Conservation (phyloP, 2,113 vertebrate species). For the Pelecanus crispus region DNA sequence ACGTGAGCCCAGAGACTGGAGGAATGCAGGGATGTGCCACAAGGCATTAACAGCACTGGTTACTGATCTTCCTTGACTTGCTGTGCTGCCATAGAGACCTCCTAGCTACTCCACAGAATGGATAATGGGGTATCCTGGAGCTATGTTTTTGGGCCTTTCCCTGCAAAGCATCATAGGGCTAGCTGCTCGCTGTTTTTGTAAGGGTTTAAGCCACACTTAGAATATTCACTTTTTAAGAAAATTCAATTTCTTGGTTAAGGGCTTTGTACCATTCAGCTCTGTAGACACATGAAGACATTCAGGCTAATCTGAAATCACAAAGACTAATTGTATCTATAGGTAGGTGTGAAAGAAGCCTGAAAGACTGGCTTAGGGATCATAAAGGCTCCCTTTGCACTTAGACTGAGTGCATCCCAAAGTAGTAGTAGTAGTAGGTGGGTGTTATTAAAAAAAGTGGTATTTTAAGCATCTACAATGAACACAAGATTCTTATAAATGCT, state of each 20-base stretch:
- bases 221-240: background rate
- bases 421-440: background rate
- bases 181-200: background rate
- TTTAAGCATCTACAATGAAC: background rate
- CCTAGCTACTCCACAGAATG: background rate
- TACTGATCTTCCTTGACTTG: background rate
- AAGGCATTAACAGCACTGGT: background rate
- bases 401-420: background rate
- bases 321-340: background rate
- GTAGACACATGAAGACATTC: background rate
- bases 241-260: background rate
- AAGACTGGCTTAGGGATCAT: background rate
- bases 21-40: background rate
- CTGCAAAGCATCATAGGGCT: background rate
- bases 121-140: background rate
- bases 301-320: background rate
- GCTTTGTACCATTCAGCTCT: background rate
- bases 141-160: background rate
- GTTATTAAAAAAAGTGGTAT: conserved; percentile 1
- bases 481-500: background rate
- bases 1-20: background rate
- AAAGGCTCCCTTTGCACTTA: background rate
- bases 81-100: background rate
- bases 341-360: background rate
- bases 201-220: background rate